Conservation (phyloP, 2,888 invertebrate genomes). For the Rhopalosiphum nymphaeae region DNA sequence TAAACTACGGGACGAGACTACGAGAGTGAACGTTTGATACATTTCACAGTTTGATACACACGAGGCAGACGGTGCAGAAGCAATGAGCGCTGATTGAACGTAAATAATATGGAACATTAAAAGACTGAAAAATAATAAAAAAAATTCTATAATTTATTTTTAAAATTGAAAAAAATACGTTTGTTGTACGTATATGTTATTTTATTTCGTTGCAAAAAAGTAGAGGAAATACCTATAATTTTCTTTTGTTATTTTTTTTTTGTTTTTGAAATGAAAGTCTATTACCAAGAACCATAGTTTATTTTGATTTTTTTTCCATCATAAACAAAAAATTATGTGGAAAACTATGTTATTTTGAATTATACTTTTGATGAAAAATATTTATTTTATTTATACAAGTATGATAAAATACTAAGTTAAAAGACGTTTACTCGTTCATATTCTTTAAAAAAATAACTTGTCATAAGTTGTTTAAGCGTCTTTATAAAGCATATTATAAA, state of each 20-base stretch:
- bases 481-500: neutral
- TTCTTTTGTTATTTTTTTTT: neutral
- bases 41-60: conserved; percentile 57
- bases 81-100: conserved; percentile 55
- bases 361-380: neutral
- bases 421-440: neutral
- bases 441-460: neutral
- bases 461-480: neutral
- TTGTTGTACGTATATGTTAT: neutral
- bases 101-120: conserved; percentile 59
- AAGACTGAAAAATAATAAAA: conserved; percentile 22
- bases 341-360: conserved; percentile 4
- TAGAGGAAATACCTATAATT: neutral
- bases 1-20: conserved; percentile 1
- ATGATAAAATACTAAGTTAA: neutral
- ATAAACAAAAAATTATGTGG: neutral
- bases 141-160: neutral
- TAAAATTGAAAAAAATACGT: neutral
- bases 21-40: conserved; percentile 29
- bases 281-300: neutral
- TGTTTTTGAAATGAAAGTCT: neutral
- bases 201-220: neutral
- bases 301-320: neutral
- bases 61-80: conserved; percentile 39
- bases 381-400: neutral